A percentile compares a stretch with the other conserved stretches of the same genome.
Evolutionary conservation across 2,888 invertebrate species (phyloP).

Genomic region (Scaptomyza parva): DNA sequence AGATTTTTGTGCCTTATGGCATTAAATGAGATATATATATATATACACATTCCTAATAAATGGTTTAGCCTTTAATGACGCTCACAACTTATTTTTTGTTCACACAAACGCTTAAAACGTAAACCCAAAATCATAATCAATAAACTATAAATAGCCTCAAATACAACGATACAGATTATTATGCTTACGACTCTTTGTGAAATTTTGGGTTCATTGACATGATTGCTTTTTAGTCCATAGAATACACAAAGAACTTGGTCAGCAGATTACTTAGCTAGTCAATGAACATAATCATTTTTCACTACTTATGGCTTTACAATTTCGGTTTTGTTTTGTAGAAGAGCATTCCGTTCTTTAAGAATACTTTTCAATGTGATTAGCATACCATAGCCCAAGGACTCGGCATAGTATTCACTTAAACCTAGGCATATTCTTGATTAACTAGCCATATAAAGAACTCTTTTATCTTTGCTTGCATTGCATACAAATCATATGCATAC

Average conservation of each 20-base stretch:
- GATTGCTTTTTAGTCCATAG: background rate
- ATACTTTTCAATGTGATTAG: too few relatives aligned
- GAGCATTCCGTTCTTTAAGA: too few relatives aligned
- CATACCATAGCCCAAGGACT: too few relatives aligned
- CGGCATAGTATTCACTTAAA: too few relatives aligned
- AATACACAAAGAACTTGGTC: background rate
- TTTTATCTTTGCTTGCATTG: background rate
- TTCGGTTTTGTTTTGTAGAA: too few relatives aligned
- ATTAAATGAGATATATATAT: background rate
- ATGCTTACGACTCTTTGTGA: background rate
- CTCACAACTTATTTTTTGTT: background rate
- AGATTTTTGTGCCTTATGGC: slow-evolving; percentile 4
- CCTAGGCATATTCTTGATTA: too few relatives aligned
- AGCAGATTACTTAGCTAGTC: background rate
- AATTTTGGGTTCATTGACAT: slow-evolving; percentile 7
- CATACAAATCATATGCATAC: background rate
- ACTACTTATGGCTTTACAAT: too few relatives aligned
- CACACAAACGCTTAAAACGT: background rate
- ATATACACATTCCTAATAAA: background rate
- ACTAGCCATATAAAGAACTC: too few relatives aligned
- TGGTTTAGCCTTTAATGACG: background rate
- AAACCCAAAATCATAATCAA: slow-evolving; percentile 3
- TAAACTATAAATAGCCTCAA: slow-evolving; percentile 12
- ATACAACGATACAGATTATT: background rate
- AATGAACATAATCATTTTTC: background rate